Conservation (phyloP, 92 coral and sea anemone species). For the Porites evermanni region DNA sequence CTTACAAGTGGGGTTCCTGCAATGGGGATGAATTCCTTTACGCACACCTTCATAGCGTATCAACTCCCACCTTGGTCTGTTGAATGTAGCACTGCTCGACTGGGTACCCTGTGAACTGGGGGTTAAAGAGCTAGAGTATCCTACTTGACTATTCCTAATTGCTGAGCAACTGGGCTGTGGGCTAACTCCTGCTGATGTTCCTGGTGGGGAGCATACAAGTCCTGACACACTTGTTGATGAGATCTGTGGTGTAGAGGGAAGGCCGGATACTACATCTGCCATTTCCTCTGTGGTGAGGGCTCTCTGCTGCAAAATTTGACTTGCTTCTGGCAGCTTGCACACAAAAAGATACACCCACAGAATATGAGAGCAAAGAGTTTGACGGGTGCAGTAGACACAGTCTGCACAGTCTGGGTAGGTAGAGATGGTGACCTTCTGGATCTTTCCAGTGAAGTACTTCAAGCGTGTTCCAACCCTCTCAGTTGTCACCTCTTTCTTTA, state of each 20-base stretch:
- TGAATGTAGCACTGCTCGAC: neutral
- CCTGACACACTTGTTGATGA: neutral
- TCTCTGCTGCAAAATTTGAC: slow-evolving; percentile 48
- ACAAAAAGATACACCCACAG: slow-evolving; percentile 58
- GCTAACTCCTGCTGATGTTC: neutral
- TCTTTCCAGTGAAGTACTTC: too few species aligned
- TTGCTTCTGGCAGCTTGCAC: slow-evolving; percentile 50
- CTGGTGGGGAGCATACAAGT: neutral
- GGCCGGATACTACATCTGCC: slow-evolving; percentile 20
- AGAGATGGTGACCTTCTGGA: too few species aligned
- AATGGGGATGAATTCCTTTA: slow-evolving; percentile 35
- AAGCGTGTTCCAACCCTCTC: too few species aligned
- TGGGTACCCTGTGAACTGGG: neutral
- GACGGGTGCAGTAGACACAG: slow-evolving; percentile 47
- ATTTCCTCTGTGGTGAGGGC: slow-evolving; percentile 43
- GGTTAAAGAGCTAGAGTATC: too few species aligned
- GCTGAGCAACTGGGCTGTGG: too few species aligned
- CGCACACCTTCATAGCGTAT: slow-evolving; percentile 36
- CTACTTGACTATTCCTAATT: too few species aligned
- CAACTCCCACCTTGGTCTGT: slow-evolving; percentile 35
- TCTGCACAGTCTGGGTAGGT: too few species aligned
- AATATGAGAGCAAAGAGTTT: slow-evolving; percentile 54
- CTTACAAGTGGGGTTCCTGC: slow-evolving; percentile 31
- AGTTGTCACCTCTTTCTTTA: too few species aligned
- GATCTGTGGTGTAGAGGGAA: neutral